phyloP scores from a whole-genome alignment of 2,113 vertebrate species.

The Epinephelus cyanopodus region DNA sequence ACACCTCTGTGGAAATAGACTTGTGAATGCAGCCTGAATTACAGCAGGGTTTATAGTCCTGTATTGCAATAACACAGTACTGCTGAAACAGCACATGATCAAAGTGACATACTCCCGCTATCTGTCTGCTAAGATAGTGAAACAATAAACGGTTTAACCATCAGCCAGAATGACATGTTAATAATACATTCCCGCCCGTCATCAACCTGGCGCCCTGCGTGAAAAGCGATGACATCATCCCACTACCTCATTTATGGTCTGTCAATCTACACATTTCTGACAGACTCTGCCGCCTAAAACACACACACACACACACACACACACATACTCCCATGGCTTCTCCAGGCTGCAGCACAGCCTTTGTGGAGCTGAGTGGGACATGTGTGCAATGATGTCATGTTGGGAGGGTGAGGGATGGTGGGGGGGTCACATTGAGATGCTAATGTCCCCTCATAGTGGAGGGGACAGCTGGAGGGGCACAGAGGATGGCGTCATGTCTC shows the following conservation, averaged over 20 bases:
- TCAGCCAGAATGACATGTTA: constrained; percentile 45
- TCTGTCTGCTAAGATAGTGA: constrained; percentile 38
- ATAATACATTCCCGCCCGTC: constrained; percentile 29
- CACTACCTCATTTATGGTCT: constrained; percentile 56
- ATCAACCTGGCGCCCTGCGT: constrained; percentile 29
- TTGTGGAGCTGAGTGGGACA: constrained; percentile 79
- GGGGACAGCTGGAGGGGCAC: constrained; percentile 80
- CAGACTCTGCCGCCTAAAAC: constrained; percentile 37
- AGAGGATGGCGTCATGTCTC: constrained; percentile 83
- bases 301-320: constrained; percentile 21
- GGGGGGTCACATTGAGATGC: constrained; percentile 77
- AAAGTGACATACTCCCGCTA: constrained; percentile 62
- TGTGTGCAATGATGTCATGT: constrained; percentile 85
- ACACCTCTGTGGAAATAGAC: constrained; percentile 46
- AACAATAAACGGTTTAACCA: constrained; percentile 64
- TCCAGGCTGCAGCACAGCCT: constrained; percentile 66
- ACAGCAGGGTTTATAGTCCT: constrained; percentile 32
- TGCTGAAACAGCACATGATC: constrained; percentile 58
- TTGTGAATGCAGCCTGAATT: constrained; percentile 31
- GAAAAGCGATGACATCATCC: constrained; percentile 75
- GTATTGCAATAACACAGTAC: constrained; percentile 25
- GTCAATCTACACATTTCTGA: constrained; percentile 69
- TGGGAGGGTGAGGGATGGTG: constrained; percentile 46
- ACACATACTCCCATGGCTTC: constrained; percentile 25
- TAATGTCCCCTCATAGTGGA: constrained; percentile 77